Evolutionary conservation across 2,888 invertebrate species (phyloP).

Genomic region (Strigamia crassipes): DNA sequence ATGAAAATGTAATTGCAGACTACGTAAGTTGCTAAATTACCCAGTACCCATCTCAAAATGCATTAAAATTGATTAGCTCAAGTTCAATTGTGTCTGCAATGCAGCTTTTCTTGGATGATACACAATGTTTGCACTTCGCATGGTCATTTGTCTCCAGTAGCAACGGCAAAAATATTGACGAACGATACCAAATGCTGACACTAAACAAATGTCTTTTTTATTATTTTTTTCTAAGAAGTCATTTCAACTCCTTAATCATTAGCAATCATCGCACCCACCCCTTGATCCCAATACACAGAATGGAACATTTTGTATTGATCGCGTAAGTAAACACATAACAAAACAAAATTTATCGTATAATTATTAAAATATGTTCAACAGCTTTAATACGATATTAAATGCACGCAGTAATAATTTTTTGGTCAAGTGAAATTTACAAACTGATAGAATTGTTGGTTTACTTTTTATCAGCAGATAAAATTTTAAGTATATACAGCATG

Average conservation of each 20-base stretch:
- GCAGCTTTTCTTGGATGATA: conserved; percentile 32
- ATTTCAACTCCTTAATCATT: conserved; percentile 28
- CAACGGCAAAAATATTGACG: conserved; percentile 28
- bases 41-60: neutral
- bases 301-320: neutral
- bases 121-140: conserved; percentile 35
- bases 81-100: conserved; percentile 34
- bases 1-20: conserved; percentile 32
- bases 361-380: neutral
- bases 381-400: neutral
- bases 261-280: conserved; percentile 6
- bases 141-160: conserved; percentile 37
- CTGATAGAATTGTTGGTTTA: neutral
- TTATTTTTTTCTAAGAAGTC: conserved; percentile 27
- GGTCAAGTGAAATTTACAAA: neutral
- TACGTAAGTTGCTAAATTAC: neutral
- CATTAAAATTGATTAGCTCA: conserved; percentile 19
- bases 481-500: neutral
- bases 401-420: too few relatives aligned
- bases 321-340: neutral
- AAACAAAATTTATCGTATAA: neutral
- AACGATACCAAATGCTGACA: conserved; percentile 35
- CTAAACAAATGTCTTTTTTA: conserved; percentile 32
- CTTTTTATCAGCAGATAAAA: neutral
- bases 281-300: conserved; percentile 13